Conservation (phyloP, 35 echinoderm and acorn worm species). For the Stichopus chloronotus region DNA sequence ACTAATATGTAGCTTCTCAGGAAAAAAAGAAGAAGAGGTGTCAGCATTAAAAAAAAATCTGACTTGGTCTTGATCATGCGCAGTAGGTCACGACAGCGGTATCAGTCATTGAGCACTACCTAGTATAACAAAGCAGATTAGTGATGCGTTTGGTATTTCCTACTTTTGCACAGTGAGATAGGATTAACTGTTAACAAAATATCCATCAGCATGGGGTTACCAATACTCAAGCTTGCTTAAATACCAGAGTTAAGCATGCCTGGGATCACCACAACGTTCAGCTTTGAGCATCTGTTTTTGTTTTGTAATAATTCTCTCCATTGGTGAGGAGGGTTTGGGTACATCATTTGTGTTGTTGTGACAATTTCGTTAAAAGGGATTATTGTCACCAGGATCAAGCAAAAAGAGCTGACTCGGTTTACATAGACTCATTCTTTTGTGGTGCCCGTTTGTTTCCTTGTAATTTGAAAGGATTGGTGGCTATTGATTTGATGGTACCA, state of each 20-base stretch:
- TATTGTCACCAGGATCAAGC: too few species aligned
- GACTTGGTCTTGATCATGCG: conserved; percentile 43
- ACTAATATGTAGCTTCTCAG: background rate
- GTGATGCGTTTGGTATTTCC: conserved; percentile 51
- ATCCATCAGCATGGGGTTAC: conserved; percentile 23
- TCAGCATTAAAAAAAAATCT: background rate
- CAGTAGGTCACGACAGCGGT: background rate
- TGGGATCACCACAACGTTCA: background rate
- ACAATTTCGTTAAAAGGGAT: background rate
- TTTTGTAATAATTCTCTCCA: background rate
- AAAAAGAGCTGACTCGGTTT: too few species aligned
- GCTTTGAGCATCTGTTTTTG: background rate
- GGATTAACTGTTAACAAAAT: conserved; percentile 39
- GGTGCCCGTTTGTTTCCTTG: too few species aligned
- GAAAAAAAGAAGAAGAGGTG: background rate
- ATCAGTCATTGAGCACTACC: background rate
- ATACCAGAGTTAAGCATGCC: background rate
- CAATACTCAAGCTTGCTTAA: conserved; percentile 37
- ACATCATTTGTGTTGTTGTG: background rate
- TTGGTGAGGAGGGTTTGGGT: background rate
- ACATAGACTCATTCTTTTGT: too few species aligned
- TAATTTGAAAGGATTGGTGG: too few species aligned
- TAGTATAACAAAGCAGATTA: conserved; percentile 41
- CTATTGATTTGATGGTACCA: too few species aligned
- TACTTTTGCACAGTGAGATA: conserved; percentile 4